These are phyloP conservation scores for Phalacrocorax aristotelis DNA, from an alignment of 2,113 vertebrate genomes.

Conservation along the genomic window DNA sequence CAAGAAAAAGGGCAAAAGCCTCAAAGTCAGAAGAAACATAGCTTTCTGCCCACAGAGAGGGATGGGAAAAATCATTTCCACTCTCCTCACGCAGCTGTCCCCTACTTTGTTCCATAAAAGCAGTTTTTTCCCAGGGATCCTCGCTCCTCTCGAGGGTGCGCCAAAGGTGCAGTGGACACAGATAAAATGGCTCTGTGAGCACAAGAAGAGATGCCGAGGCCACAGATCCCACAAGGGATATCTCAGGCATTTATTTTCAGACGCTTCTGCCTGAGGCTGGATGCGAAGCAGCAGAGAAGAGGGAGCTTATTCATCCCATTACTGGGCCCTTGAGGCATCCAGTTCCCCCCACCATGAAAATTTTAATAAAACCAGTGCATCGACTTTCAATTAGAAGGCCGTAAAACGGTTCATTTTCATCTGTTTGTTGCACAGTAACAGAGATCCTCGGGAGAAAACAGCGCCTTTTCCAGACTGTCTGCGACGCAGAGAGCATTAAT, in stretches of 20 bases:
- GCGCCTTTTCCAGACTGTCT: constrained; percentile 52
- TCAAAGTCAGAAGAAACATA: not conserved
- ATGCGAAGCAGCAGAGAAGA: not conserved
- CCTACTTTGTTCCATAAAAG: not conserved
- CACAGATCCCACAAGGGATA: not conserved
- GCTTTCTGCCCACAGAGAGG: not conserved
- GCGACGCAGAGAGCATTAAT: constrained; percentile 65
- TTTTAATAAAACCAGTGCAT: constrained; percentile 61
- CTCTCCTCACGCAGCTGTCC: not conserved
- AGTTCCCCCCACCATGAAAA: constrained; percentile 32
- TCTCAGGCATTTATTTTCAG: not conserved
- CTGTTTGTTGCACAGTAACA: constrained; percentile 66
- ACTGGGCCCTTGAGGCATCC: constrained; percentile 15
- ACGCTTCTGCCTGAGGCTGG: not conserved
- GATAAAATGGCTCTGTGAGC: fast-evolving
- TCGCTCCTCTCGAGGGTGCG: fast-evolving
- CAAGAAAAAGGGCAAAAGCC: not conserved
- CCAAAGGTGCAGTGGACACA: fast-evolving
- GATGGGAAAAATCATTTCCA: fast-evolving
- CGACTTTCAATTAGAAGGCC: constrained; percentile 66
- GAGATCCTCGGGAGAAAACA: constrained; percentile 62
- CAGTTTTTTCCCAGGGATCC: not conserved
- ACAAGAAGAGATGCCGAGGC: fast-evolving
- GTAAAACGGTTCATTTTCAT: constrained; percentile 68
- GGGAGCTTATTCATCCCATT: constrained; percentile 18